A percentile compares a stretch with the other conserved stretches of the same genome.
phyloP scores from a whole-genome alignment of 2,888 invertebrate genomes.

The Chromoteleia sp. region DNA sequence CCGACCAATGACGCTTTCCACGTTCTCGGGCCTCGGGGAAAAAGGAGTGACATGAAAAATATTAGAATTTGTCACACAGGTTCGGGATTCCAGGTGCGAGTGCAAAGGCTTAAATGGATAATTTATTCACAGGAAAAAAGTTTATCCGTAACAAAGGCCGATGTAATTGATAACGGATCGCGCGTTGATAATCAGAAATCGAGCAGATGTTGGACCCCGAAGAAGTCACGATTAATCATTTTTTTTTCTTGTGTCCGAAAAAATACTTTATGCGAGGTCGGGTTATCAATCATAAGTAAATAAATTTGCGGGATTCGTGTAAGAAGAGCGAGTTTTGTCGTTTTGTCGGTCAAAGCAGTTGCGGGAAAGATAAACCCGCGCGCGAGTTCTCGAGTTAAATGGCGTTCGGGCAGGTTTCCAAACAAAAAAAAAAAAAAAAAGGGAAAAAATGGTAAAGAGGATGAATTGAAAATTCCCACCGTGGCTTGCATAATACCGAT shows the following conservation, averaged over 20 bases:
- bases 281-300: slow-evolving; percentile 33
- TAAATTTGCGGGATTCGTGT: not conserved
- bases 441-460: slow-evolving; percentile 40
- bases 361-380: slow-evolving; percentile 35
- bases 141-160: not conserved
- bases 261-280: not conserved
- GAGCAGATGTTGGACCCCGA: slow-evolving; percentile 28
- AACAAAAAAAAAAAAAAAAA: slow-evolving; percentile 34
- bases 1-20: slow-evolving; percentile 15
- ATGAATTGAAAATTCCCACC: slow-evolving; percentile 76
- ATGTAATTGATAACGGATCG: slow-evolving; percentile 33
- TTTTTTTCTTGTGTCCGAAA: not conserved
- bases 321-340: not conserved
- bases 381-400: slow-evolving; percentile 46
- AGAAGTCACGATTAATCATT: not conserved
- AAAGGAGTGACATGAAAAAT: slow-evolving; percentile 42
- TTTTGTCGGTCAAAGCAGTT: slow-evolving; percentile 34
- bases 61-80: slow-evolving; percentile 58
- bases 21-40: slow-evolving; percentile 2
- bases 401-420: slow-evolving; percentile 64
- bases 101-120: slow-evolving; percentile 3
- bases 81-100: slow-evolving; percentile 48
- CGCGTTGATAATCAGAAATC: slow-evolving; percentile 30
- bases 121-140: slow-evolving; percentile 20
- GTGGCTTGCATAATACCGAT: slow-evolving; percentile 76